Evolutionary conservation across 2,888 invertebrate species (phyloP).

Genomic region (Thereva nobilitata): DNA sequence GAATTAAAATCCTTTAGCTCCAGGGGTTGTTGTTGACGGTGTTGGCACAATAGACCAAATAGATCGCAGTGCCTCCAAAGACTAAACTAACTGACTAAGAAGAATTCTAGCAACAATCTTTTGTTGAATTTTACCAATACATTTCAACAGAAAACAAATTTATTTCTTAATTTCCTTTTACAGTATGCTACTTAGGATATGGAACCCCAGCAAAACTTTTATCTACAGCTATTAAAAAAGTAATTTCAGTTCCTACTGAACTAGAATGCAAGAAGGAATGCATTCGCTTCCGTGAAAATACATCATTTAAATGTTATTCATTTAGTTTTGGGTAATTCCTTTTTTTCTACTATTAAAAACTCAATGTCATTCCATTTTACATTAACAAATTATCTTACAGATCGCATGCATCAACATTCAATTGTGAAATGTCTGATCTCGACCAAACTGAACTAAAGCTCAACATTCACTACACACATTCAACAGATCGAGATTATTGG

Average conservation of each 20-base stretch:
- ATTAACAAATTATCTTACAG: conserved; percentile 43
- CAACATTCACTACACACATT: conserved; percentile 71
- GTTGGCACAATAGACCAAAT: no score
- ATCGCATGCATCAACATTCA: conserved; percentile 57
- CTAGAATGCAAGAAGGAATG: conserved; percentile 74
- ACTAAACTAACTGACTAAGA: no score
- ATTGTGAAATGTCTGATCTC: conserved; percentile 79
- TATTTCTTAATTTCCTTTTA: conserved; percentile 43
- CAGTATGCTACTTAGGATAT: conserved; percentile 79
- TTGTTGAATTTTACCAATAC: neutral
- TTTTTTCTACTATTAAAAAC: neutral
- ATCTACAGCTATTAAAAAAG: conserved; percentile 67
- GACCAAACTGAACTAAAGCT: conserved; percentile 74
- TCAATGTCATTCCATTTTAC: neutral
- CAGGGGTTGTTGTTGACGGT: no score
- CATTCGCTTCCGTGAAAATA: conserved; percentile 60
- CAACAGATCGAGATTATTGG: conserved; percentile 67
- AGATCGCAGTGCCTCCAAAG: no score
- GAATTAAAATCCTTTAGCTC: no score
- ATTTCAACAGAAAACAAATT: neutral
- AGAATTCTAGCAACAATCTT: neutral
- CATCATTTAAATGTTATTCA: conserved; percentile 72
- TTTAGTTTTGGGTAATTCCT: conserved; percentile 71
- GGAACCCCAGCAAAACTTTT: conserved; percentile 74
- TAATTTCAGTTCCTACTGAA: conserved; percentile 67